Conservation (phyloP, 2,797 vertebrate genomes). For the Huso huso region DNA sequence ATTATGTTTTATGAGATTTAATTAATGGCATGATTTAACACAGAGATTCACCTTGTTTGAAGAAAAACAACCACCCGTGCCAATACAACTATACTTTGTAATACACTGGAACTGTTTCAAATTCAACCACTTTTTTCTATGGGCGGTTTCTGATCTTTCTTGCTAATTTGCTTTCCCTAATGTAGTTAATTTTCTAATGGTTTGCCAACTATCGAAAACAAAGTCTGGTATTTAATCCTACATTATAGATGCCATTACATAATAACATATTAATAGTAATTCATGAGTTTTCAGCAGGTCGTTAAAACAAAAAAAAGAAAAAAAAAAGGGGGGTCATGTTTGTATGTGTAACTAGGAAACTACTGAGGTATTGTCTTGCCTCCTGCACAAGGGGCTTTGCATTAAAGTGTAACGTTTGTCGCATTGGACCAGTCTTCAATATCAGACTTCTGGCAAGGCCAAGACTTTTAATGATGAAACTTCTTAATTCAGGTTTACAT, state of each 20-base stretch:
- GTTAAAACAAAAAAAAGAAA: constrained; percentile 39
- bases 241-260: constrained; percentile 7
- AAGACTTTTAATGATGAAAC: too few species aligned
- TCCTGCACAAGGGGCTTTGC: too few species aligned
- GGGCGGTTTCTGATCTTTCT: constrained; percentile 39
- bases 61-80: constrained; percentile 25
- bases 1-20: constrained; percentile 29
- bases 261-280: constrained; percentile 29
- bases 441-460: too few species aligned
- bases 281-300: constrained; percentile 38
- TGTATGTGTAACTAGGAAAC: constrained; percentile 12
- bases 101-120: constrained; percentile 32
- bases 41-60: constrained; percentile 31
- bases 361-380: constrained; percentile 15
- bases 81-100: constrained; percentile 37
- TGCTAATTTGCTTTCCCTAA: constrained; percentile 36
- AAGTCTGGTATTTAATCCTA: constrained; percentile 30
- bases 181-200: constrained; percentile 31
- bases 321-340: constrained; percentile 26
- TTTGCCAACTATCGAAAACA: constrained; percentile 27
- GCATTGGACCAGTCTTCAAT: too few species aligned
- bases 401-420: too few species aligned
- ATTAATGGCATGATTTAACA: constrained; percentile 38
- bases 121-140: constrained; percentile 28
- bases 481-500: too few species aligned